phyloP scores from a whole-genome alignment of 2,888 invertebrate genomes.

The Hirtodrosophila histrioides region DNA sequence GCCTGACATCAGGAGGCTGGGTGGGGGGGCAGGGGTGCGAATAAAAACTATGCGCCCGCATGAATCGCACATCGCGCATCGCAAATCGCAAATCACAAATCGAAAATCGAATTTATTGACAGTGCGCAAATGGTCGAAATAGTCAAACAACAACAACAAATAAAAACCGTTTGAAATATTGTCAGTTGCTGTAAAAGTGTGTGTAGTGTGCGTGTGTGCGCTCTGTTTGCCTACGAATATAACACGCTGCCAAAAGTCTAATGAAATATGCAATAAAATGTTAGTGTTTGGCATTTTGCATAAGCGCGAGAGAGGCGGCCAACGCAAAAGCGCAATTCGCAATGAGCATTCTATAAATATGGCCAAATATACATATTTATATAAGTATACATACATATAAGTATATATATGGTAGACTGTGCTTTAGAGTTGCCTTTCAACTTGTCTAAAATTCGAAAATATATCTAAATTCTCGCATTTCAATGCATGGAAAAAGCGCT shows the following conservation, averaged over 20 bases:
- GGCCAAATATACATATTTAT: constrained; percentile 41
- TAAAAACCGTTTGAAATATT: constrained; percentile 72
- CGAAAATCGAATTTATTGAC: constrained; percentile 78
- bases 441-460: constrained; percentile 3
- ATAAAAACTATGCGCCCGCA: constrained; percentile 55
- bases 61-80: constrained; percentile 57
- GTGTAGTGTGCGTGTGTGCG: constrained; percentile 6
- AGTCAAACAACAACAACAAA: constrained; percentile 54
- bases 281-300: constrained; percentile 66
- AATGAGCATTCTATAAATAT: constrained; percentile 34
- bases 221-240: constrained; percentile 60
- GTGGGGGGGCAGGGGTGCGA: background rate
- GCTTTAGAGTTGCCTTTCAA: background rate
- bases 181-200: constrained; percentile 36
- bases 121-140: constrained; percentile 66
- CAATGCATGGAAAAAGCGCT: background rate
- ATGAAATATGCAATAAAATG: constrained; percentile 81
- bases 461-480: constrained; percentile 9
- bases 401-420: constrained; percentile 3
- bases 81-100: constrained; percentile 58
- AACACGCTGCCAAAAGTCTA: constrained; percentile 68
- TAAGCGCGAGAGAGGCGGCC: constrained; percentile 25
- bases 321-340: constrained; percentile 50
- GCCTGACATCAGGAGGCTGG: constrained; percentile 2
- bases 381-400: constrained; percentile 2